phyloP scores from a whole-genome alignment of 2,113 vertebrate species.

The Silurus meridionalis region DNA sequence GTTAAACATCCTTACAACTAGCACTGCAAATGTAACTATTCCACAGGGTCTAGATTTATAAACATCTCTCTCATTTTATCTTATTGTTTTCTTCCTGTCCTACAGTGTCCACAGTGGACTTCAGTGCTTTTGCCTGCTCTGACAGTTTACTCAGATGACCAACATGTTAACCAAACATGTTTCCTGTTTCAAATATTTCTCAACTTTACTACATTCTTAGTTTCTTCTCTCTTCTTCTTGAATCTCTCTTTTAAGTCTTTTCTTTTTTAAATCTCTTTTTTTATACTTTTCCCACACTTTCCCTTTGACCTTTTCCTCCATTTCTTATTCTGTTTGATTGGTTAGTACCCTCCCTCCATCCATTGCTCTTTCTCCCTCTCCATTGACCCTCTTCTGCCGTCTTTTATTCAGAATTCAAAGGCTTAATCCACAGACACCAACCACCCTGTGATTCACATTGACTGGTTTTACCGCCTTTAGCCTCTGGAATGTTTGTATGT shows the following conservation, averaged over 20 bases:
- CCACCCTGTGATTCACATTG: slow-evolving; percentile 39
- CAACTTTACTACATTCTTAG: slow-evolving; percentile 6
- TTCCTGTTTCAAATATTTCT: slow-evolving; percentile 15
- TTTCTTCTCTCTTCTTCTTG: not conserved
- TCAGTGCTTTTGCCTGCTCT: not conserved
- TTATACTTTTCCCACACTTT: slow-evolving; percentile 16
- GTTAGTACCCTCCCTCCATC: slow-evolving; percentile 29
- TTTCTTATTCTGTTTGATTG: slow-evolving; percentile 35
- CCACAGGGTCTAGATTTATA: slow-evolving; percentile 39
- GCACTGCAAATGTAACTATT: slow-evolving; percentile 73
- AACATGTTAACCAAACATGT: not conserved
- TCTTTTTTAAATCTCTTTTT: not conserved
- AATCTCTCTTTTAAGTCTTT: too few relatives aligned
- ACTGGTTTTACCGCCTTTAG: slow-evolving; percentile 32
- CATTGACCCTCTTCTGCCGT: slow-evolving; percentile 47
- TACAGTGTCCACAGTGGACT: not conserved
- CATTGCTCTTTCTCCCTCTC: slow-evolving; percentile 22
- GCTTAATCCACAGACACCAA: slow-evolving; percentile 35
- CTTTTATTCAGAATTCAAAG: slow-evolving; percentile 46
- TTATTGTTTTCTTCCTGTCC: not conserved
- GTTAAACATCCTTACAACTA: slow-evolving; percentile 65
- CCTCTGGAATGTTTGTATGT: slow-evolving; percentile 38
- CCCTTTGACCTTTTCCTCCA: slow-evolving; percentile 13
- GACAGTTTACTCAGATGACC: not conserved
- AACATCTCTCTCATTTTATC: not conserved